Evolutionary conservation across 2,113 vertebrate species (phyloP).

Genomic region (Oplegnathus fasciatus): DNA sequence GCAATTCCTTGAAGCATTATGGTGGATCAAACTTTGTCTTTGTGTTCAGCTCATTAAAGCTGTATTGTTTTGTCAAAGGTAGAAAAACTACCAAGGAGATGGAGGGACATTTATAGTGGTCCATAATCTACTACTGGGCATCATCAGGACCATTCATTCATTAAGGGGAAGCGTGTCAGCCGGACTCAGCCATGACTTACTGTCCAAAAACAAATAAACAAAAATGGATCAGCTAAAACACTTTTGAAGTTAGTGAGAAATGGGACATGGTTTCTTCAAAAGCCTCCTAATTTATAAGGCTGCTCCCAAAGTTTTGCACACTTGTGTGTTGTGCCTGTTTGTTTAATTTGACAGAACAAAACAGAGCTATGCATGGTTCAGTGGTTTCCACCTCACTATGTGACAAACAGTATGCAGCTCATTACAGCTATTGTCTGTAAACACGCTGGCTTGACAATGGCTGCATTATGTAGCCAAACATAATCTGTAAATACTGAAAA

Average conservation of each 20-base stretch:
- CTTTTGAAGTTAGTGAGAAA: not conserved
- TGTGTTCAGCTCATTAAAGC: not conserved
- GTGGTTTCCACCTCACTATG: conserved; percentile 21
- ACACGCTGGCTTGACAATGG: not conserved
- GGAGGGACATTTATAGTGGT: not conserved
- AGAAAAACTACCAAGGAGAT: not conserved
- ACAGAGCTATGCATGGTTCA: conserved; percentile 14
- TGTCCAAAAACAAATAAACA: not conserved
- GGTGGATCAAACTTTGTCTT: not conserved
- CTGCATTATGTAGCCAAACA: conserved; percentile 9
- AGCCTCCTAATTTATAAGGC: not conserved
- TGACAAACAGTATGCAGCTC: conserved; percentile 17
- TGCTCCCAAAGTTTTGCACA: not conserved
- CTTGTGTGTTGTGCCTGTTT: not conserved
- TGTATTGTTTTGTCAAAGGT: not conserved
- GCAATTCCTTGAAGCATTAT: too few species aligned
- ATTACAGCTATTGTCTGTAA: conserved; percentile 35
- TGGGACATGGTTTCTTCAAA: not conserved
- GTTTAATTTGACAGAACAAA: conserved; percentile 24
- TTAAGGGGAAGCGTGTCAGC: not conserved
- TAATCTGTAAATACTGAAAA: conserved; percentile 8
- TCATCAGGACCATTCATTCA: not conserved
- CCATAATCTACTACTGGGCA: not conserved
- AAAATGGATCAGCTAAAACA: not conserved
- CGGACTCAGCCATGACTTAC: not conserved